A percentile compares a stretch with the other conserved stretches of the same genome.
Evolutionary conservation across 2,797 vertebrate genomes (phyloP).

Genomic region (Poeciliopsis turneri): DNA sequence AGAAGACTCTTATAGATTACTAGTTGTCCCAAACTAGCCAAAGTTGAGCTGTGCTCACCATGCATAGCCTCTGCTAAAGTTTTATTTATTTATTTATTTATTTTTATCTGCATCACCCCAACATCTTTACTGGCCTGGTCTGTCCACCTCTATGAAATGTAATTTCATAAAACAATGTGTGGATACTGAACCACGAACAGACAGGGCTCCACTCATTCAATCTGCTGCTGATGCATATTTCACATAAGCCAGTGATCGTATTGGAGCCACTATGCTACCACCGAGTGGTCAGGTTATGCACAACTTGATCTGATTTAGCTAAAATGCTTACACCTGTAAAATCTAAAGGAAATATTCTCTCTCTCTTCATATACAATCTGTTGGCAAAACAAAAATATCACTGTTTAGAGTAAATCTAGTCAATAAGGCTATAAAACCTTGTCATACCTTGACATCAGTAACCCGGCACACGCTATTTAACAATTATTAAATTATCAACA

Average conservation of each 20-base stretch:
- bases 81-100: too few species aligned
- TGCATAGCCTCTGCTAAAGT: too few species aligned
- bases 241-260: background rate
- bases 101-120: too few species aligned
- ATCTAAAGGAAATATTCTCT: background rate
- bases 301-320: background rate
- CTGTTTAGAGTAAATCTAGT: background rate
- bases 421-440: background rate
- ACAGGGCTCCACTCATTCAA: too few species aligned
- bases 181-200: too few species aligned
- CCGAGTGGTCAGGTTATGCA: background rate
- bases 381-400: background rate
- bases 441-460: background rate
- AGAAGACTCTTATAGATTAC: background rate
- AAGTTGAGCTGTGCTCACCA: too few species aligned
- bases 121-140: too few species aligned
- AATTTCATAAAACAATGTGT: too few species aligned
- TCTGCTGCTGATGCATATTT: background rate
- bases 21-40: background rate
- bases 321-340: background rate
- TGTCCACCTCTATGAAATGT: too few species aligned
- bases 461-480: too few species aligned
- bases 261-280: background rate
- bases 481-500: constrained; percentile 48
- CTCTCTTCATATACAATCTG: background rate